Evolutionary conservation across 2,113 vertebrate genomes (phyloP).

Genomic region (Apeltes quadracus): DNA sequence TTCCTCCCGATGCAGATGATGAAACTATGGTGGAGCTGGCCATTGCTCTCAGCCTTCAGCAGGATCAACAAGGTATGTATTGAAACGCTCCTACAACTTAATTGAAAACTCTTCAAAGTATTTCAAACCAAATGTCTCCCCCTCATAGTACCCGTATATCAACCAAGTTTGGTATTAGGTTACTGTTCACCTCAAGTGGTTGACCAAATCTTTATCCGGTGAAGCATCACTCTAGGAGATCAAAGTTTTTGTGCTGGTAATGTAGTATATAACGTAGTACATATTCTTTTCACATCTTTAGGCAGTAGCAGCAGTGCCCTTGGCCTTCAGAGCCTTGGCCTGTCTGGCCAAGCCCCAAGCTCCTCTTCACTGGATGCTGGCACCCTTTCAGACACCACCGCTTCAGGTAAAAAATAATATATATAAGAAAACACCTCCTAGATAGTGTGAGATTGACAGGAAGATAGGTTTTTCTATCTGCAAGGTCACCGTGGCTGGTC

Average conservation of each 20-base stretch:
- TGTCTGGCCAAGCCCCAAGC: slow-evolving; percentile 97
- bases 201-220: neutral
- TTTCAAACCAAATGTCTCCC: neutral
- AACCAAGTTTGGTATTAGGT: neutral
- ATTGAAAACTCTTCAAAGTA: neutral
- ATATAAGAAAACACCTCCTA: neutral
- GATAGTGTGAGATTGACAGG: neutral
- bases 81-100: neutral
- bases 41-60: slow-evolving; percentile 96
- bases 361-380: slow-evolving; percentile 97
- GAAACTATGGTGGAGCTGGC: slow-evolving; percentile 99
- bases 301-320: slow-evolving; percentile 98
- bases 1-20: slow-evolving; percentile 97
- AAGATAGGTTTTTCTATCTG: slow-evolving; percentile 14
- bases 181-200: neutral
- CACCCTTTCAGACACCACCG: slow-evolving; percentile 97
- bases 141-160: neutral
- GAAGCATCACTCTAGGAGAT: neutral
- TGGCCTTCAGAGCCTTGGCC: slow-evolving; percentile 92
- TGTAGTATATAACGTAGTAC: neutral
- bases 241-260: neutral
- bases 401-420: slow-evolving; percentile 91
- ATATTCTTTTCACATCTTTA: slow-evolving; percentile 67
- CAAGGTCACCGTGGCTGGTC: neutral
- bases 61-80: slow-evolving; percentile 94